These are phyloP conservation scores for Hecatera dysodea DNA, from an alignment of 2,888 invertebrate species.

Conservation along the genomic window DNA sequence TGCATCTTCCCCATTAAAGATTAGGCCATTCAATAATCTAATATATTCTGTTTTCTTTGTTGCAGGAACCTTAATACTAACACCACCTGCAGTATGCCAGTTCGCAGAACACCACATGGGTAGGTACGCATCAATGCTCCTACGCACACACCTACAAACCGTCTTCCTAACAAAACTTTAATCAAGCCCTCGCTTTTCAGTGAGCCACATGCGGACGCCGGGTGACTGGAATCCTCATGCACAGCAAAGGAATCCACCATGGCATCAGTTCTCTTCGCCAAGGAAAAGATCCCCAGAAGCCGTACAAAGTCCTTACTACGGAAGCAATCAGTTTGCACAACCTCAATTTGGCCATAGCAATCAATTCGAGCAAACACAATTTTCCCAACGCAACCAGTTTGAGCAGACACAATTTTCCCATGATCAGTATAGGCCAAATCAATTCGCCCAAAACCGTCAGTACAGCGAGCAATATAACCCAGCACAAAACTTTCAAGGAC, in stretches of 20 bases:
- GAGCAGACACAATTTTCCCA: conserved; percentile 36
- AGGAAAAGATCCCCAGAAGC: conserved; percentile 85
- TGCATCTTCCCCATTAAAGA: too few species aligned
- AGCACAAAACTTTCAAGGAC: conserved; percentile 59
- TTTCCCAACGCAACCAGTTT: conserved; percentile 30
- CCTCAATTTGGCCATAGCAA: conserved; percentile 40
- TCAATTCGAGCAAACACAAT: conserved; percentile 39
- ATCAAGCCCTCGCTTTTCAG: conserved; percentile 80
- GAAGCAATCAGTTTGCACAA: conserved; percentile 53
- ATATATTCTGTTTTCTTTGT: conserved; percentile 60
- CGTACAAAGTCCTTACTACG: conserved; percentile 50
- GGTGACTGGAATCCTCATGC: conserved; percentile 77
- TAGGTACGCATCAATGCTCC: conserved; percentile 88
- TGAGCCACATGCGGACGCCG: conserved; percentile 77
- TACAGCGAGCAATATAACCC: conserved; percentile 26
- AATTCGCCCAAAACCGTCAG: conserved; percentile 25
- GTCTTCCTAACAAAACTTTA: conserved; percentile 40
- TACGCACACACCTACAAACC: conserved; percentile 22
- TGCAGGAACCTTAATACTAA: conserved; percentile 81
- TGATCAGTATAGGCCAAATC: conserved; percentile 33
- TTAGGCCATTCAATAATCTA: not conserved
- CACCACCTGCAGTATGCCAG: conserved; percentile 78
- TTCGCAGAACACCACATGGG: conserved; percentile 85
- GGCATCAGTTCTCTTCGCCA: conserved; percentile 85
- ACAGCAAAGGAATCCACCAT: conserved; percentile 81